phyloP scores from a whole-genome alignment of 2,888 invertebrate genomes.

The Melanargia galathea region DNA sequence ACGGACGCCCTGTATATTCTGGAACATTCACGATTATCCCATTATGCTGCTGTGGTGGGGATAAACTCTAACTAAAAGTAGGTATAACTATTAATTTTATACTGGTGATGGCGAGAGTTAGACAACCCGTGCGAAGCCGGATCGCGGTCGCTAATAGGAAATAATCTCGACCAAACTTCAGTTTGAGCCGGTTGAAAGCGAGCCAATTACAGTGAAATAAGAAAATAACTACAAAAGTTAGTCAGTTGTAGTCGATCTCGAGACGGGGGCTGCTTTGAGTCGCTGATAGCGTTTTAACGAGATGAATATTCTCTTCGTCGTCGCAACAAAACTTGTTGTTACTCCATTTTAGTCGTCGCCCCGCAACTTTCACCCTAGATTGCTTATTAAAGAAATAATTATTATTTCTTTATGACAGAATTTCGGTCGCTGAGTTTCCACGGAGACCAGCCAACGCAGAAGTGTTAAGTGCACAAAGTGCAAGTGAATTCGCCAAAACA shows the following conservation, averaged over 20 bases:
- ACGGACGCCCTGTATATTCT: too few species aligned
- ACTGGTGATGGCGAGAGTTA: too few species aligned
- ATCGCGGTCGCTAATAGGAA: neutral
- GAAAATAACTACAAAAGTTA: slow-evolving; percentile 20
- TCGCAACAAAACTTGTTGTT: neutral
- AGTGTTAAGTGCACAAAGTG: too few species aligned
- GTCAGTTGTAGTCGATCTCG: slow-evolving; percentile 1
- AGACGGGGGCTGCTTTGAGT: slow-evolving; percentile 6
- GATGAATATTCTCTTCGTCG: slow-evolving; percentile 10
- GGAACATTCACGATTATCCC: too few species aligned
- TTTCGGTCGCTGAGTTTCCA: too few species aligned
- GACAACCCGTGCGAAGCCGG: too few species aligned
- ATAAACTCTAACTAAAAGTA: too few species aligned
- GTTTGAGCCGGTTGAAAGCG: slow-evolving; percentile 3
- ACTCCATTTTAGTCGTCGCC: neutral
- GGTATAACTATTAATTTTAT: too few species aligned
- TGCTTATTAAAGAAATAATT: neutral
- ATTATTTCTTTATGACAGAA: too few species aligned
- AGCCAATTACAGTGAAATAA: slow-evolving; percentile 6
- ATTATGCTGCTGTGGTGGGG: too few species aligned
- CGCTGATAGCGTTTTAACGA: slow-evolving; percentile 16
- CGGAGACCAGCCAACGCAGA: too few species aligned
- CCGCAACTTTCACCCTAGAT: neutral
- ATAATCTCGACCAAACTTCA: slow-evolving; percentile 1
- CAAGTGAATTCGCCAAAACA: too few species aligned